Base-by-base conservation (phyloP, 2,113 vertebrate species). In the Chloroceryle aenea region DNA sequence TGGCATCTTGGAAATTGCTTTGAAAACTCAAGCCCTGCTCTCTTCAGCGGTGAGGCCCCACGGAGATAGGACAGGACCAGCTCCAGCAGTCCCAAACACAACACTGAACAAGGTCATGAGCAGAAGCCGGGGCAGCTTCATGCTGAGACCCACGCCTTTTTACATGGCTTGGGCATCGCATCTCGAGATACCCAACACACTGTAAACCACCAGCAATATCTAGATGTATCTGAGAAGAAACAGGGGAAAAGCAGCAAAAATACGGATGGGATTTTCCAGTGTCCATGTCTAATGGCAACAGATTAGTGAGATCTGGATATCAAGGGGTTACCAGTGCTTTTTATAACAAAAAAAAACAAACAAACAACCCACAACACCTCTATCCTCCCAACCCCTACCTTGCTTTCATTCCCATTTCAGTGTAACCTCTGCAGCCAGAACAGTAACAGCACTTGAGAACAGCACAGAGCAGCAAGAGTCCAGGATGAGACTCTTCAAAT, bases 141-240 rank as follows among this genome's bases (percentile, higher is more conserved):
- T 1, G 7, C 26, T 26, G 45, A 79, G 67, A 30, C 10, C 2
- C 8, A 3, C 2, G 4, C 42, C 4, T 15, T 9, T 29, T 53
- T 3, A 27, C 22, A 42, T 3, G 4, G 63, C 34, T 72, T n/a
- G 23, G 47, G 32, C 11, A 38, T 25, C 58, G 6, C 42, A 21
- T 15, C 67, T 64, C 1, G 0, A 26, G 45, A 68, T 48, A 36
- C 34, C 5, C 52, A 53, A 19, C 52, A 10, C 59, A 25, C 27
- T 0, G 6, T 21, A 25, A 34, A 77, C 19, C 34, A 26, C 9
- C 55, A 62, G n/a, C 12, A 56, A 9, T 2, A 42, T 3, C 74
- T 27, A 32, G 40, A n/a, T 19, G 32, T 0, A n/a, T 7, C 21
- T 6, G 8, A 2, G 5, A 9, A 43, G 5, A 67, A 32, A n/a